A percentile compares a stretch with the other conserved stretches of the same genome.
Conservation (phyloP, 2,797 vertebrate species). For the Syndactyla subalaris region DNA sequence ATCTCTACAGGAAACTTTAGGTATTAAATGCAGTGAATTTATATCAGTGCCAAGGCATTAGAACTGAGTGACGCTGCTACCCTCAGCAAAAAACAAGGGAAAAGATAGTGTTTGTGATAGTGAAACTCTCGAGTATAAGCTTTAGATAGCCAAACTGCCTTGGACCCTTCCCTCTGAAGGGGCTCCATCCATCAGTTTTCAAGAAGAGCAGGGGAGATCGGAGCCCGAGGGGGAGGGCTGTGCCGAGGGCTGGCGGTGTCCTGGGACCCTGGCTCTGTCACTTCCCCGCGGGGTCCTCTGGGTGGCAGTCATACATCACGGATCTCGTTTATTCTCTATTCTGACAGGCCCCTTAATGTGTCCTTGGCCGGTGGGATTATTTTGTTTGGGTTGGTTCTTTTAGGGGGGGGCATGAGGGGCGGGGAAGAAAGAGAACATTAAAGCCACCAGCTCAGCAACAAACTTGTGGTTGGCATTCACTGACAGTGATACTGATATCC, state of each 20-base stretch:
- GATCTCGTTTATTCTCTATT: accelerated
- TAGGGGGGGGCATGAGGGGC: neutral
- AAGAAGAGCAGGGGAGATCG: accelerated
- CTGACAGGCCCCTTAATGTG: accelerated
- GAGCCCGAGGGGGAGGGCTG: neutral
- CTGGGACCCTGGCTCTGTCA: neutral
- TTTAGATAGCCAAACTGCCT: neutral
- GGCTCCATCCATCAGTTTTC: accelerated
- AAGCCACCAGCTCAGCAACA: neutral
- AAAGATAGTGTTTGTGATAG: neutral
- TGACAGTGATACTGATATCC: neutral
- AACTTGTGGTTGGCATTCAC: neutral
- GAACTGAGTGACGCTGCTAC: neutral
- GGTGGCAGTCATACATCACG: neutral
- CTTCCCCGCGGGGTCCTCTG: neutral
- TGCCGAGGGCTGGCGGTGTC: neutral
- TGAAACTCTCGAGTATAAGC: neutral
- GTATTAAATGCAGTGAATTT: neutral
- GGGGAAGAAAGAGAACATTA: neutral
- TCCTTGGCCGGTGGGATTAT: neutral
- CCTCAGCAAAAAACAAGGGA: neutral
- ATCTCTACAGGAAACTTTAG: neutral
- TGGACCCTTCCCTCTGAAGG: accelerated
- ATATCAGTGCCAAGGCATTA: too few species aligned
- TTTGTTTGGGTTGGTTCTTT: neutral